Percentiles rank a stretch among this genome's conserved stretches.
Conservation (phyloP, 2,797 vertebrate genomes). For the Bufotes viridis region DNA sequence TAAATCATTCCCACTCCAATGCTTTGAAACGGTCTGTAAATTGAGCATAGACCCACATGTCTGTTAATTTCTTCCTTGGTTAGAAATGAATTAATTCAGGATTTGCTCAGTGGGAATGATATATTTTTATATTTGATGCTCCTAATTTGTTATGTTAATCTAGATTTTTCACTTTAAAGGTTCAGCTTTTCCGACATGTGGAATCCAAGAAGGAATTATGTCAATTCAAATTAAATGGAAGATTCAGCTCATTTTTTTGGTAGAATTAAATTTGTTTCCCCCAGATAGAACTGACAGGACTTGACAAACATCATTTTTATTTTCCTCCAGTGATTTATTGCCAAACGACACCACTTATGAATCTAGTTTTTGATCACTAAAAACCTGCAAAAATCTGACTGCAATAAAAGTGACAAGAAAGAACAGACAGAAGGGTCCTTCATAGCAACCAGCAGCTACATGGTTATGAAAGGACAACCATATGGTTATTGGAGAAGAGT, state of each 20-base stretch:
- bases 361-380: background rate
- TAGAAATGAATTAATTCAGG: slow-evolving; percentile 29
- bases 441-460: background rate
- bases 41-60: slow-evolving; percentile 31
- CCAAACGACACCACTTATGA: background rate
- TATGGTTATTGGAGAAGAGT: too few relatives aligned
- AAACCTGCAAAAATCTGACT: background rate
- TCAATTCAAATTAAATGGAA: background rate
- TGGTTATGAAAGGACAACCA: background rate
- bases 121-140: slow-evolving; percentile 43
- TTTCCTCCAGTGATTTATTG: background rate
- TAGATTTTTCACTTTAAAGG: slow-evolving; percentile 31
- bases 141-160: slow-evolving; percentile 46
- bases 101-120: slow-evolving; percentile 40
- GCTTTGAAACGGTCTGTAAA: slow-evolving; percentile 38
- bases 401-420: background rate
- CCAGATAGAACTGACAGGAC: background rate
- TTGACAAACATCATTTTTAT: background rate
- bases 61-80: slow-evolving; percentile 47
- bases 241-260: background rate
- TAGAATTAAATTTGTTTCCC: background rate
- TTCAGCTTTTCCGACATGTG: background rate
- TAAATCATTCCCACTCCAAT: slow-evolving; percentile 42
- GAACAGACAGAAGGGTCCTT: background rate
- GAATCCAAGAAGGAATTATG: background rate